phyloP scores from a whole-genome alignment of 2,797 vertebrate species.

The Rhinogobio ventralis region DNA sequence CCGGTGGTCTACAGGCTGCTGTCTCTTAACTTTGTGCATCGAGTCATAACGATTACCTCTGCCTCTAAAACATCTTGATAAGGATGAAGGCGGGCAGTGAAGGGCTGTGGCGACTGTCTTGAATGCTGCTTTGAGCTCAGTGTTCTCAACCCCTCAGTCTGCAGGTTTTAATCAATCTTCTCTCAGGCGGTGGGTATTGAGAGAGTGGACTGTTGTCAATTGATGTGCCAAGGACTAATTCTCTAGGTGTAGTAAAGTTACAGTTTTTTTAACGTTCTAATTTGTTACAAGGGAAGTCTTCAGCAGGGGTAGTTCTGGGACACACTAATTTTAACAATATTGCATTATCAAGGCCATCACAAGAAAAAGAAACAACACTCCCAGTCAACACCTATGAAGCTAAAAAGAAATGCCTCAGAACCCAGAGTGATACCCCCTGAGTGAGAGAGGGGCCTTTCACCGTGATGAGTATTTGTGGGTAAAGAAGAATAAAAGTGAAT shows the following conservation, averaged over 20 bases:
- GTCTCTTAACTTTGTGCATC: slow-evolving; percentile 80
- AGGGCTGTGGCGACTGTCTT: slow-evolving; percentile 46
- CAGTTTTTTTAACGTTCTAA: background rate
- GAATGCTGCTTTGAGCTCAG: slow-evolving; percentile 28
- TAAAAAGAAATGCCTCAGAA: slow-evolving; percentile 25
- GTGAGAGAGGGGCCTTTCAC: slow-evolving; percentile 53
- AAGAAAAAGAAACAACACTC: background rate
- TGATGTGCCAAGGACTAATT: slow-evolving; percentile 8
- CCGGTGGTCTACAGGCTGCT: slow-evolving; percentile 75
- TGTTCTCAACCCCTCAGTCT: slow-evolving; percentile 18
- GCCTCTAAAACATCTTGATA: slow-evolving; percentile 90
- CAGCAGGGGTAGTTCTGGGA: background rate
- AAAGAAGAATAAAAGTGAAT: slow-evolving; percentile 66
- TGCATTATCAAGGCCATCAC: background rate
- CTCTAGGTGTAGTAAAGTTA: slow-evolving; percentile 6
- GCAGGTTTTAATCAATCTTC: slow-evolving; percentile 23
- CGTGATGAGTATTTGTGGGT: slow-evolving; percentile 51
- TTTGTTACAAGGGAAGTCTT: background rate
- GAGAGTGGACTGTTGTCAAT: slow-evolving; percentile 17
- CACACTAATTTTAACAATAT: background rate
- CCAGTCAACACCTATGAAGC: slow-evolving; percentile 6
- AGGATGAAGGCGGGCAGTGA: slow-evolving; percentile 61
- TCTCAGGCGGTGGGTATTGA: slow-evolving; percentile 7
- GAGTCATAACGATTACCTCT: slow-evolving; percentile 92
- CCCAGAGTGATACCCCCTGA: slow-evolving; percentile 42